Percentiles rank a stretch among this genome's conserved stretches.
These are phyloP conservation scores for Lordiphosa clarofinis DNA, from an alignment of 1,140 invertebrate species.

Conservation along the genomic window DNA sequence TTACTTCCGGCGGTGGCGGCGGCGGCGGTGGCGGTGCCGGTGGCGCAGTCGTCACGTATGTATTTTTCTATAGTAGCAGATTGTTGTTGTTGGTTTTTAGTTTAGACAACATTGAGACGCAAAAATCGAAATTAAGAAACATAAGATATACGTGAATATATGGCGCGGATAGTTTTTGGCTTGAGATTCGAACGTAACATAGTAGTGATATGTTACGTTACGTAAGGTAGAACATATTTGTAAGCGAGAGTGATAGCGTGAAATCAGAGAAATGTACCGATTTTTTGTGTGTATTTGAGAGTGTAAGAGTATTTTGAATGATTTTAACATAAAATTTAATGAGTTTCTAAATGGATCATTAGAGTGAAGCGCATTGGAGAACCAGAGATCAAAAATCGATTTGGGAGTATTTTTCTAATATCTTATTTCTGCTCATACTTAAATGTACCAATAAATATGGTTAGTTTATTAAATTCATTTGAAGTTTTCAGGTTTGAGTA, in stretches of 20 bases:
- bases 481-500: too few relatives aligned
- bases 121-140: constrained; percentile 40
- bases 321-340: too few relatives aligned
- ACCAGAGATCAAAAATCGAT: too few relatives aligned
- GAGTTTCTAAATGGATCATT: too few relatives aligned
- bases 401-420: too few relatives aligned
- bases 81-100: constrained; percentile 21
- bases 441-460: too few relatives aligned
- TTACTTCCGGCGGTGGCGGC: constrained; percentile 74
- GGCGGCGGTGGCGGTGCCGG: constrained; percentile 61
- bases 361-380: too few relatives aligned
- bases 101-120: constrained; percentile 38
- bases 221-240: constrained; percentile 33
- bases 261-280: constrained; percentile 19
- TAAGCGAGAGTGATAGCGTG: constrained; percentile 46
- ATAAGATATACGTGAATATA: constrained; percentile 32
- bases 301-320: too few relatives aligned
- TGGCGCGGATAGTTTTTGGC: constrained; percentile 2
- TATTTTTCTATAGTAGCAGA: constrained; percentile 71
- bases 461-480: too few relatives aligned
- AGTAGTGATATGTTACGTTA: constrained; percentile 2
- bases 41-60: constrained; percentile 66
- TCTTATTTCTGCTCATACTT: too few relatives aligned
- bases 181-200: constrained; percentile 25
- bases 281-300: neutral